A percentile compares a stretch with the other conserved stretches of the same genome.
phyloP scores from a whole-genome alignment of 2,113 vertebrate genomes.

The Petrocephalus microphthalmus region DNA sequence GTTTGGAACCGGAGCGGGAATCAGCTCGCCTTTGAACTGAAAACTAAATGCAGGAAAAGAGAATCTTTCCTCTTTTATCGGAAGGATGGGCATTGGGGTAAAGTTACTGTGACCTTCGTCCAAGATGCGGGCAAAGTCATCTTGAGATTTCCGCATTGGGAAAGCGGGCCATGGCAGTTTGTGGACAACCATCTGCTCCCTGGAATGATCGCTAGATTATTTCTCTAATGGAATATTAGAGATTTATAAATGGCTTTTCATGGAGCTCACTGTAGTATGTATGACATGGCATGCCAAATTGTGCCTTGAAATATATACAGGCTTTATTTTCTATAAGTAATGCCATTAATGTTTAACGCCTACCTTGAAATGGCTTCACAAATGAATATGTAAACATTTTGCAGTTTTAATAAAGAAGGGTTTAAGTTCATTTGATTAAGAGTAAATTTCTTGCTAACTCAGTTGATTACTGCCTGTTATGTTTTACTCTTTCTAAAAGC shows the following conservation, averaged over 20 bases:
- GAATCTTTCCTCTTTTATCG: conserved; percentile 19
- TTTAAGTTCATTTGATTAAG: not conserved
- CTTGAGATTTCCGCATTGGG: not conserved
- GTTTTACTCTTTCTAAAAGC: not conserved
- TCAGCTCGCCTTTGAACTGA: conserved; percentile 22
- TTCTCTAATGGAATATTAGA: not conserved
- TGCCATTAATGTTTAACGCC: not conserved
- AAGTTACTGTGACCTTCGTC: conserved; percentile 2
- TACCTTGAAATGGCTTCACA: not conserved
- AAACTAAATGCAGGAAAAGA: conserved; percentile 24
- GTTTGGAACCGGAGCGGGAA: conserved; percentile 32
- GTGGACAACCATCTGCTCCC: not conserved
- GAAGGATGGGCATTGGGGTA: conserved; percentile 12
- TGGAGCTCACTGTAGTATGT: not conserved
- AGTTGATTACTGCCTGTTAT: not conserved
- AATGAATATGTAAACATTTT: not conserved
- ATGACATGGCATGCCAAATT: not conserved
- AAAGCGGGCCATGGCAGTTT: not conserved
- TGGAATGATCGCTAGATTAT: not conserved
- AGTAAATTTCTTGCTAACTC: not conserved
- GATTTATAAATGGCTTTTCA: not conserved
- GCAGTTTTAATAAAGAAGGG: not conserved
- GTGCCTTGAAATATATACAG: not conserved
- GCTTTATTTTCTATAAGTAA: not conserved
- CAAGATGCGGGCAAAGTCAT: not conserved